Conservation (phyloP, 2,888 invertebrate genomes). For the Epirrita christyi region DNA sequence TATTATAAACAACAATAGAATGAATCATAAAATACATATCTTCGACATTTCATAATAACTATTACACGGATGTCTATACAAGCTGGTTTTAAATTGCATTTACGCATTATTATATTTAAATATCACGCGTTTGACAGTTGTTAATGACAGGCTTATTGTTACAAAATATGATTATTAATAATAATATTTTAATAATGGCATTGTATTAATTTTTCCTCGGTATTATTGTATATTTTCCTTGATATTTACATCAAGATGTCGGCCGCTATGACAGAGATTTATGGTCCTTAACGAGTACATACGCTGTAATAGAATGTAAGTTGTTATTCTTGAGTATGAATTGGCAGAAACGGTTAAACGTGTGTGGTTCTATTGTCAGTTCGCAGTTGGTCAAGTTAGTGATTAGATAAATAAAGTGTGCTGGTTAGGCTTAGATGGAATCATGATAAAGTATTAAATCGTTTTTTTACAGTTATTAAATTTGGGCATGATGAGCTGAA, state of each 20-base stretch:
- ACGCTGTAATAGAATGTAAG: conserved; percentile 16
- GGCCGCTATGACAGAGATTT: conserved; percentile 32
- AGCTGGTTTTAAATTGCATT: conserved; percentile 2
- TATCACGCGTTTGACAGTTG: conserved; percentile 17
- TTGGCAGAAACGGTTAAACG: conserved; percentile 26
- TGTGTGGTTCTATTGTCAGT: conserved; percentile 20
- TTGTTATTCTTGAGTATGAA: conserved; percentile 21
- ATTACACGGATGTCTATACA: conserved; percentile 2
- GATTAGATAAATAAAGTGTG: background rate
- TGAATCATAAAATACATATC: background rate
- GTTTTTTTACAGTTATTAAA: too few relatives aligned
- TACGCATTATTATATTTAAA: conserved; percentile 14
- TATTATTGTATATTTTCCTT: conserved; percentile 33
- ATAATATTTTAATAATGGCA: conserved; percentile 33
- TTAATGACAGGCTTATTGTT: conserved; percentile 18
- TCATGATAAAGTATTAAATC: too few relatives aligned
- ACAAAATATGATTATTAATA: conserved; percentile 12
- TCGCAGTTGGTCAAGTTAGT: background rate
- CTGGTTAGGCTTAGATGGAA: too few relatives aligned
- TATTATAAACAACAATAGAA: too few relatives aligned
- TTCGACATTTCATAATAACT: background rate
- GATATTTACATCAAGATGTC: conserved; percentile 35
- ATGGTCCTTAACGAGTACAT: conserved; percentile 23
- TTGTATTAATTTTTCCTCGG: conserved; percentile 36
- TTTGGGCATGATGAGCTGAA: too few relatives aligned